These are phyloP conservation scores for Tor tambroides DNA, from an alignment of 2,113 vertebrate species.

Conservation along the genomic window DNA sequence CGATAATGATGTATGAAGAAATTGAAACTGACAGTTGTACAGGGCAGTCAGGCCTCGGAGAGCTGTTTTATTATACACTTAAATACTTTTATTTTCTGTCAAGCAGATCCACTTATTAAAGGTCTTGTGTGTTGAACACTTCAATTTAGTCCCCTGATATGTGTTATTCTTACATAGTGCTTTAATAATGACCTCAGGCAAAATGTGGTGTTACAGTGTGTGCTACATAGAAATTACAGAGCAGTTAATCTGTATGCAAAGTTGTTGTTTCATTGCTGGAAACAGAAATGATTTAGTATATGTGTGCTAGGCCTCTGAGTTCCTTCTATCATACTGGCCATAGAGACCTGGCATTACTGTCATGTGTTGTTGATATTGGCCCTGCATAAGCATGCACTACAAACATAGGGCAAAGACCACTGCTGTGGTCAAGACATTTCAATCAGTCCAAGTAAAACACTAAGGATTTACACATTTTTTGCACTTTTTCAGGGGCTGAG, in stretches of 20 bases:
- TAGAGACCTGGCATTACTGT: conserved; percentile 61
- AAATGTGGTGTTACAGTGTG: background rate
- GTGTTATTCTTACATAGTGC: background rate
- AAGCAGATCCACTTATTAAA: background rate
- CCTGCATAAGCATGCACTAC: conserved; percentile 50
- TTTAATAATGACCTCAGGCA: background rate
- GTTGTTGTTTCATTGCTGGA: background rate
- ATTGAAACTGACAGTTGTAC: background rate
- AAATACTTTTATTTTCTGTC: background rate
- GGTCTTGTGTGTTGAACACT: background rate
- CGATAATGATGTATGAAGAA: conserved; percentile 12
- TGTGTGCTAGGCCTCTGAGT: conserved; percentile 35
- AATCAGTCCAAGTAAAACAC: conserved; percentile 68
- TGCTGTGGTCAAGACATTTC: background rate
- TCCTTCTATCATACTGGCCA: conserved; percentile 54
- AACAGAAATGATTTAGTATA: conserved; percentile 21
- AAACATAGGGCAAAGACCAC: conserved; percentile 54
- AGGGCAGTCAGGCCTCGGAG: background rate
- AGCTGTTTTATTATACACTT: background rate
- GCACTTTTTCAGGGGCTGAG: no score
- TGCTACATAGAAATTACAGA: background rate
- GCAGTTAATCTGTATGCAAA: background rate
- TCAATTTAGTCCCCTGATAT: background rate
- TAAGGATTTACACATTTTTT: background rate
- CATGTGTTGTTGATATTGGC: conserved; percentile 67